Conservation (phyloP, 2,113 vertebrate genomes). For the Ameiurus melas region DNA sequence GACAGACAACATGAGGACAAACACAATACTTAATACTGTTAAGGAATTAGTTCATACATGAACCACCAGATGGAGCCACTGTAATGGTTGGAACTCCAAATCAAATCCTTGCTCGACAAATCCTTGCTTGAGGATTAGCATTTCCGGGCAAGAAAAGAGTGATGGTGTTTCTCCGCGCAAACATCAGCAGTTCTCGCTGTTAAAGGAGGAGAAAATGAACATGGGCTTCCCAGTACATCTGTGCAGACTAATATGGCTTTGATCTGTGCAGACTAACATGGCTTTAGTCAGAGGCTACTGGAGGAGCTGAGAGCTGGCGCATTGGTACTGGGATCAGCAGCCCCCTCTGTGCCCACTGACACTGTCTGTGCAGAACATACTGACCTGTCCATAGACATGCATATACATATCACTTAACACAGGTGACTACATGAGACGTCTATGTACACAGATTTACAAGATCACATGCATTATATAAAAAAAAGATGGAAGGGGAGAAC, state of each 20-base stretch:
- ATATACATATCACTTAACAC: conserved; percentile 51
- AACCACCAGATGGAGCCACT: conserved; percentile 40
- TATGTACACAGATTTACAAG: conserved; percentile 52
- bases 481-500: not conserved
- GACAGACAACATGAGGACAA: conserved; percentile 32
- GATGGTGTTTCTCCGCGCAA: not conserved
- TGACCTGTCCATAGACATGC: conserved; percentile 60
- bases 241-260: conserved; percentile 71
- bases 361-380: conserved; percentile 60
- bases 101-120: not conserved
- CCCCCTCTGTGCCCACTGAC: conserved; percentile 51
- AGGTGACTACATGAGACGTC: conserved; percentile 38
- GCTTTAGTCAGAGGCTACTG: conserved; percentile 65
- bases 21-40: conserved; percentile 9
- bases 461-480: conserved; percentile 62
- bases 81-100: not conserved
- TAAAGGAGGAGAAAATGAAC: conserved; percentile 43
- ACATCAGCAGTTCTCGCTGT: conserved; percentile 46
- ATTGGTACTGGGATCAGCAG: conserved; percentile 43
- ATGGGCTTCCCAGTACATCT: conserved; percentile 54
- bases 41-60: not conserved
- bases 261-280: conserved; percentile 67
- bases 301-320: conserved; percentile 52
- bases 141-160: conserved; percentile 40
- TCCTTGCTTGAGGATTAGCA: conserved; percentile 8